Percentiles rank a stretch among this genome's conserved stretches.
Conservation (phyloP, 2,113 vertebrate genomes). For the Protobothrops mucrosquamatus region DNA sequence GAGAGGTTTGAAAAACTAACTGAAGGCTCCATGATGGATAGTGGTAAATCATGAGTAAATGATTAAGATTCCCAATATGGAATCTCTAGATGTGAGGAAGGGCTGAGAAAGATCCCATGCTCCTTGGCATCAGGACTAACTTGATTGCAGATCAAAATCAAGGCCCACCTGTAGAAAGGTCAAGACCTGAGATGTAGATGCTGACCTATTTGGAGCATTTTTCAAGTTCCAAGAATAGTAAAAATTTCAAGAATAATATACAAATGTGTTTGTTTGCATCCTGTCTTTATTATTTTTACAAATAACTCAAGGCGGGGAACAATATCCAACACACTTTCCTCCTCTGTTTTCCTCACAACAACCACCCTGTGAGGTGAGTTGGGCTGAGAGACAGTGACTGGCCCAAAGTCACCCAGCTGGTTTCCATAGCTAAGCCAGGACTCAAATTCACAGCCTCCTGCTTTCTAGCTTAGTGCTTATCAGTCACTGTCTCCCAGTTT, state of each 20-base stretch:
- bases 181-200: background rate
- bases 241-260: background rate
- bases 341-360: background rate
- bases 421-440: background rate
- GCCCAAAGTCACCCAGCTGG: background rate
- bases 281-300: background rate
- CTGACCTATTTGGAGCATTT: background rate
- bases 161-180: background rate
- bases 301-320: background rate
- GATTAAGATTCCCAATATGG: background rate
- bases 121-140: background rate
- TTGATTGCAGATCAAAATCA: background rate
- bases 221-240: background rate
- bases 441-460: background rate
- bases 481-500: background rate
- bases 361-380: background rate
- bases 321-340: background rate
- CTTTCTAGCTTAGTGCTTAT: background rate
- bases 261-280: background rate
- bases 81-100: background rate
- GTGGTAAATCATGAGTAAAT: background rate
- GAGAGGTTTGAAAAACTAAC: background rate
- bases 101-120: background rate
- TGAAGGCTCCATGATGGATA: background rate
- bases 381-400: background rate